Conservation (phyloP, 2,888 invertebrate genomes). For the Mythimna vitellina region DNA sequence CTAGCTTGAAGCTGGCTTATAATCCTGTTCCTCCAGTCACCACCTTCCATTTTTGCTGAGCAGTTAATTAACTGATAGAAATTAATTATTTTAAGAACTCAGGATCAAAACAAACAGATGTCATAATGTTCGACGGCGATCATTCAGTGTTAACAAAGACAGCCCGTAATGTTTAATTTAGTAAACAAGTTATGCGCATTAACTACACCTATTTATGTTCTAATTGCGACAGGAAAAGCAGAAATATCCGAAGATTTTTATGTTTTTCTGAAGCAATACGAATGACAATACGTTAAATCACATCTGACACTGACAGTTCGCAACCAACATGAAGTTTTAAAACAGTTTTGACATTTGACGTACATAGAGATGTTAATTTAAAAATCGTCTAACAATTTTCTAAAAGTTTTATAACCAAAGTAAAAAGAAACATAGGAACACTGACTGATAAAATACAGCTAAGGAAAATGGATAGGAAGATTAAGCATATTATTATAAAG, state of each 20-base stretch:
- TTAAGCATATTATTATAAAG: neutral
- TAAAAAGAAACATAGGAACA: neutral
- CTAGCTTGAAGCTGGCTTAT: constrained; percentile 93
- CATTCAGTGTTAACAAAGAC: constrained; percentile 25
- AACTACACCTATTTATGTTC: constrained; percentile 20
- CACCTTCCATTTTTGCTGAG: constrained; percentile 83
- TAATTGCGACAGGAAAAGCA: constrained; percentile 37
- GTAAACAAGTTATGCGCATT: constrained; percentile 28
- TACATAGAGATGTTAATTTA: neutral
- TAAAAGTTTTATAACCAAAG: no score
- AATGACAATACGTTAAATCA: constrained; percentile 59
- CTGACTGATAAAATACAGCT: neutral
- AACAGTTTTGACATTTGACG: neutral
- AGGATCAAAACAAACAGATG: constrained; percentile 85
- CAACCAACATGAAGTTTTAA: constrained; percentile 1
- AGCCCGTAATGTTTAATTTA: constrained; percentile 8
- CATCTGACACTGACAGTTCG: constrained; percentile 55
- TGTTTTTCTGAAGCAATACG: constrained; percentile 44
- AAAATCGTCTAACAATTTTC: neutral
- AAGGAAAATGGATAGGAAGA: neutral
- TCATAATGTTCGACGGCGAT: constrained; percentile 72
- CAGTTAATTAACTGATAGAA: constrained; percentile 66
- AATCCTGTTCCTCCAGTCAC: constrained; percentile 93
- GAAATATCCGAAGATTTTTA: constrained; percentile 52
- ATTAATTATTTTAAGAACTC: constrained; percentile 69